Evolutionary conservation across 2,888 invertebrate genomes (phyloP), one percentile per base, ranked within the genome.

Genomic region (Agriotes lineatus): DNA sequence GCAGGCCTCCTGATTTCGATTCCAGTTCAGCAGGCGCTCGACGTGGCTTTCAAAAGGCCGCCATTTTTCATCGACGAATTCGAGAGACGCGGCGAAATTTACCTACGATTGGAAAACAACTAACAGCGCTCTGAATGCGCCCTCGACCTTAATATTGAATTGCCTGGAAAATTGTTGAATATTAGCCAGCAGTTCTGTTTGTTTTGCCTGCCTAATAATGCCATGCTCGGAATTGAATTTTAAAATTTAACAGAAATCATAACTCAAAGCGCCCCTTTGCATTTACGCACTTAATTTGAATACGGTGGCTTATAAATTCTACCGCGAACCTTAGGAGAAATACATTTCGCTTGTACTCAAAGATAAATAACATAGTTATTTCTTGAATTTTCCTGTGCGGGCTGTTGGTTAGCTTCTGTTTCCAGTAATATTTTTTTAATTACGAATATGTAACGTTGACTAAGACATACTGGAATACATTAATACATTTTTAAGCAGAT

Each of bases 221-320:
- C 33, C 58, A 52, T 50, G 65, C 42, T 52, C 19, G 48, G 20
- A 66, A 66, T 59, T 66, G 52, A 59, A 59, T 59, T 66, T 66
- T 59, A 66, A 66, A 58, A 52, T 66, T 66, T 66, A 66, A 65
- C 65, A 25, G 50, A 65, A 65, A 50, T 57, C 48, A 48, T 48
- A 25, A n/a, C 48, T 20, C 48, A 22, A 57, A 58, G 35, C 14
- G 58, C 25, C 18, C 14, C n/a, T 20, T 22, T 25, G 42, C 25
- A 20, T 58, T 59, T 44, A 18, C 6, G 25, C 10, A 25, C 12
- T 25, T 45, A 22, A 48, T 48, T 48, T 48, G 12, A 48, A 25
- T 19, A 19, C 18, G n/a, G n/a, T n/a, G n/a, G n/a, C n/a, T n/a
- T n/a, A 48, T 12, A 48, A 48, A 48, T 22, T 48, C 20, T 5